Evolutionary conservation across 2,888 invertebrate genomes (phyloP), one percentile per base, ranked within the genome.

Genomic region (Lymantria dispar): DNA sequence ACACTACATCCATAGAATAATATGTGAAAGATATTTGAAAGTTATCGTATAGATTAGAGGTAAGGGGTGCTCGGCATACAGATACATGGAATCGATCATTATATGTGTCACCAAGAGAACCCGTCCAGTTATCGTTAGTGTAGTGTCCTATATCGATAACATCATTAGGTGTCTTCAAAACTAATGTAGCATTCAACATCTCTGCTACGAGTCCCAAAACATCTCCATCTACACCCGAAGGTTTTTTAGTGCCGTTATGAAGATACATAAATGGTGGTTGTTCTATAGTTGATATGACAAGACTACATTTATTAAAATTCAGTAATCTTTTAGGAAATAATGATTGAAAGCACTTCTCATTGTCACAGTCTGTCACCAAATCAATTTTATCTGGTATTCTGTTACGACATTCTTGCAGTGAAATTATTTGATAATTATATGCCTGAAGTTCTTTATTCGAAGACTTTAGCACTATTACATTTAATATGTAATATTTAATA

Each of bases 11-110:
- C 69, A 81, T 76, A 7, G 76, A 74, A 45, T 75, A 72, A 58
- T 85, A 85, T 12, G 77, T 52, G 12, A 72, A 73, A 13, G 86
- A 84, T 67, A 80, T 79, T 70, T 80, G 78, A 59, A 85, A 85
- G 69, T 80, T 78, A 12, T 69, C 76, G 63, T 78, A 72, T 61
- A 72, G 77, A 50, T 60, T 47, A 10, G 67, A 55, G 8, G 77
- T 77, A 12, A 85, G 51, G 7, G 85, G 81, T 33, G 70, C 50
- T 7, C 80, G 70, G 53, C 80, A 80, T 39, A 78, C 72, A 1
- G 85, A 80, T 31, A 61, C 64, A 44, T 81, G 72, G 5, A 68
- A 76, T 8, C 58, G 62, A 45, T 81, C 80, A 45, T 81, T 80
- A 46, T 63, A 80, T 9, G 82, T 63, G 12, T 83, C 81, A 1